These are phyloP conservation scores for Drosophila cognata DNA, from an alignment of 2,888 invertebrate species.

Conservation along the genomic window DNA sequence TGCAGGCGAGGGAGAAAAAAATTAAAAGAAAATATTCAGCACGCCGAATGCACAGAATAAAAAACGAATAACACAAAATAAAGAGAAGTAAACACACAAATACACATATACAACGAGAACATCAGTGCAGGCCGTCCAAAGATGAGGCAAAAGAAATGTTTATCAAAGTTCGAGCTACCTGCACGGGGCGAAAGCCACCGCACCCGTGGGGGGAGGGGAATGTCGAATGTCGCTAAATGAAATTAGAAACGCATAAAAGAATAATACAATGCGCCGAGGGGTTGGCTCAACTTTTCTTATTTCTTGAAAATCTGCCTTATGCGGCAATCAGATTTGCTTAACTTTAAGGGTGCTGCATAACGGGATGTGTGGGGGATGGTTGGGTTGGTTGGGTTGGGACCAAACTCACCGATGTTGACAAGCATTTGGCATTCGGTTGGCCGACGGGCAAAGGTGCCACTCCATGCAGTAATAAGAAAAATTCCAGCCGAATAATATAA, in stretches of 20 bases:
- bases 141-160: slow-evolving; percentile 63
- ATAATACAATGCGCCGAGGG: slow-evolving; percentile 70
- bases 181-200: slow-evolving; percentile 12
- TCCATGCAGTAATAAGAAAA: slow-evolving; percentile 61
- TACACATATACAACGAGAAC: slow-evolving; percentile 41
- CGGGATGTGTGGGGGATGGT: background rate
- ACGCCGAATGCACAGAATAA: slow-evolving; percentile 32
- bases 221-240: slow-evolving; percentile 79
- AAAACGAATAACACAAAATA: slow-evolving; percentile 40
- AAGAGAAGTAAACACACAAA: slow-evolving; percentile 21
- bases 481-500: slow-evolving; percentile 64
- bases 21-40: slow-evolving; percentile 75
- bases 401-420: slow-evolving; percentile 62
- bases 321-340: slow-evolving; percentile 35
- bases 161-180: slow-evolving; percentile 68
- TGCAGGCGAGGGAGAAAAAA: slow-evolving; percentile 21
- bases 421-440: slow-evolving; percentile 59
- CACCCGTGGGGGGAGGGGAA: slow-evolving; percentile 10
- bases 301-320: slow-evolving; percentile 34
- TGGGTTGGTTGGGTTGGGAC: background rate
- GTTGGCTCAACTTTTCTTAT: slow-evolving; percentile 41
- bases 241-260: slow-evolving; percentile 82
- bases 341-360: slow-evolving; percentile 28
- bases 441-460: slow-evolving; percentile 61
- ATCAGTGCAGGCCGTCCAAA: slow-evolving; percentile 67